These are phyloP conservation scores for Lasioglossum morio DNA, from an alignment of 2,888 invertebrate species.

Conservation along the genomic window DNA sequence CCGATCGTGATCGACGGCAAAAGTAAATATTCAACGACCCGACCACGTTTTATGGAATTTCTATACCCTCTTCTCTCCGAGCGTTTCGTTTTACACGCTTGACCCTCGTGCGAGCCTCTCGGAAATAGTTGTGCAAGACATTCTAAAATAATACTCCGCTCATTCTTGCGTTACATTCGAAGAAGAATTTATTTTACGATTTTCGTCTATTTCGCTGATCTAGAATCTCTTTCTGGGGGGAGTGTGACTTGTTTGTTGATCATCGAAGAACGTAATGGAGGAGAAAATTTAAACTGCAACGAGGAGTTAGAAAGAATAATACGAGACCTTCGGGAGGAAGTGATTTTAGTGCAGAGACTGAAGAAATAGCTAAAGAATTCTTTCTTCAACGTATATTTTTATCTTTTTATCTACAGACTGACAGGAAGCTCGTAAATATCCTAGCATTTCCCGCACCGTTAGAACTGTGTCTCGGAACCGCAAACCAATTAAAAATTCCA, in stretches of 20 bases:
- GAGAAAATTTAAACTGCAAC: not conserved
- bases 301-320: not conserved
- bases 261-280: too few species aligned
- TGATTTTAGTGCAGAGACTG: too few species aligned
- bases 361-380: too few species aligned
- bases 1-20: conserved; percentile 10
- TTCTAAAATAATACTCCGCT: not conserved
- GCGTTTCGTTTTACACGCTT: not conserved
- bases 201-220: not conserved
- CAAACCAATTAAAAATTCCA: not conserved
- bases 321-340: too few species aligned
- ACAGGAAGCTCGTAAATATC: not conserved
- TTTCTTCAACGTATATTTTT: not conserved
- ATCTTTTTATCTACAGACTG: not conserved
- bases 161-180: not conserved
- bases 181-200: not conserved
- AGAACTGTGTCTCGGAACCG: not conserved
- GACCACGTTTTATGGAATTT: conserved; percentile 2
- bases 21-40: conserved; percentile 29
- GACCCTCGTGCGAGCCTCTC: not conserved
- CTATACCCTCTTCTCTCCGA: not conserved
- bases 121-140: not conserved
- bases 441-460: not conserved
- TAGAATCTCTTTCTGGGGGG: not conserved
- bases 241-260: not conserved